Evolutionary conservation across 2,113 vertebrate genomes (phyloP).

Genomic region (Sinocyclocheilus maitianheensis): DNA sequence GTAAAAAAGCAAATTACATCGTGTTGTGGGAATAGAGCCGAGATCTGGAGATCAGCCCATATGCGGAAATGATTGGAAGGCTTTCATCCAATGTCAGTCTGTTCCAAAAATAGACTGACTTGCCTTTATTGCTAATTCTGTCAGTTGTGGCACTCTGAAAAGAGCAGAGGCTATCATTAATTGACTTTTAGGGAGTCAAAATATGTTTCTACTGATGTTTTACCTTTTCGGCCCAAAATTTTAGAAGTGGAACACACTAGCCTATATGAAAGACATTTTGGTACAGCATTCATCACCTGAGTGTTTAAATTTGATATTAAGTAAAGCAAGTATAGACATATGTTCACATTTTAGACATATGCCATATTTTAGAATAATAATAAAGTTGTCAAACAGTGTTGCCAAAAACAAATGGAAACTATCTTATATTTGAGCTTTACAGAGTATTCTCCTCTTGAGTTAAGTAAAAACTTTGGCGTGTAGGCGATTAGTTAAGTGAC

Average conservation of each 20-base stretch:
- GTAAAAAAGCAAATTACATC: slow-evolving; percentile 14
- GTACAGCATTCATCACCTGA: too few relatives aligned
- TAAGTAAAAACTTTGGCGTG: not conserved
- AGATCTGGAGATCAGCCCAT: slow-evolving; percentile 3
- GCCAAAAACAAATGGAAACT: not conserved
- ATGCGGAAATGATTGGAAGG: slow-evolving; percentile 1
- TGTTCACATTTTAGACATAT: not conserved
- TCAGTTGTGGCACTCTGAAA: not conserved
- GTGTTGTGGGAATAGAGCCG: slow-evolving; percentile 6
- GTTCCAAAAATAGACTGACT: slow-evolving; percentile 5
- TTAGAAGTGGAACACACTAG: not conserved
- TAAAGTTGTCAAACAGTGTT: not conserved
- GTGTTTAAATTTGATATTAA: not conserved
- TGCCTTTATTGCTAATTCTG: slow-evolving; percentile 20
- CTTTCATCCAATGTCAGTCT: slow-evolving; percentile 19
- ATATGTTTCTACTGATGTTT: not conserved
- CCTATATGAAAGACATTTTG: not conserved
- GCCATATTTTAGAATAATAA: not conserved
- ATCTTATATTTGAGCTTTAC: not conserved
- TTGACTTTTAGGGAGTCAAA: not conserved
- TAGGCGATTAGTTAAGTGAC: not conserved
- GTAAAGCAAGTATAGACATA: not conserved
- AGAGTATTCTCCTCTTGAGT: not conserved
- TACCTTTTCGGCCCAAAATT: not conserved
- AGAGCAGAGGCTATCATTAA: not conserved